phyloP scores from a whole-genome alignment of 2,888 invertebrate species.

The Saturnia pavonia region DNA sequence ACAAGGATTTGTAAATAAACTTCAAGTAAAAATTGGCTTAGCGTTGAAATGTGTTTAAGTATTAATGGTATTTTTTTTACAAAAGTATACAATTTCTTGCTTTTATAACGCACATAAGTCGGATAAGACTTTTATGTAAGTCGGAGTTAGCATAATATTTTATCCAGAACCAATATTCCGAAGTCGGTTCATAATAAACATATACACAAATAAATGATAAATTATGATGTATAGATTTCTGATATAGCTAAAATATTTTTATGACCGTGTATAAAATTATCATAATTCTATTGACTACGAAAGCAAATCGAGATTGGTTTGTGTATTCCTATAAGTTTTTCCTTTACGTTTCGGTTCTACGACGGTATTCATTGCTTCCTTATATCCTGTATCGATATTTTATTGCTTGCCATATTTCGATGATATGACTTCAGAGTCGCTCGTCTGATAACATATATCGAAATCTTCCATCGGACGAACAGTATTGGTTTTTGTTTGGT shows the following conservation, averaged over 20 bases:
- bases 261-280: constrained; percentile 34
- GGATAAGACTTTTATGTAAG: too few species aligned
- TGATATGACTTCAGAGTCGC: constrained; percentile 54
- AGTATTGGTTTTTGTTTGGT: constrained; percentile 70
- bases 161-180: neutral
- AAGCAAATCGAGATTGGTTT: constrained; percentile 35
- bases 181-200: neutral
- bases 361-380: constrained; percentile 62
- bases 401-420: constrained; percentile 74
- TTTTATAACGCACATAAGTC: too few species aligned
- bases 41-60: too few species aligned
- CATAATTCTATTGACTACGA: constrained; percentile 43
- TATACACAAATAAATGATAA: constrained; percentile 3
- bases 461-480: constrained; percentile 43
- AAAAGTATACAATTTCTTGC: too few species aligned
- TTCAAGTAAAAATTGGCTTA: too few species aligned
- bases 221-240: constrained; percentile 11
- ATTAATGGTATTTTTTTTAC: too few species aligned
- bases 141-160: neutral
- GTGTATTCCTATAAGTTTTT: constrained; percentile 43
- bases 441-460: constrained; percentile 59
- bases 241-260: constrained; percentile 19
- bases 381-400: constrained; percentile 72
- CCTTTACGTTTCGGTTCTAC: constrained; percentile 50
- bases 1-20: too few species aligned